Conservation (phyloP, 1,140 invertebrate species). For the Hycleus cichorii region DNA sequence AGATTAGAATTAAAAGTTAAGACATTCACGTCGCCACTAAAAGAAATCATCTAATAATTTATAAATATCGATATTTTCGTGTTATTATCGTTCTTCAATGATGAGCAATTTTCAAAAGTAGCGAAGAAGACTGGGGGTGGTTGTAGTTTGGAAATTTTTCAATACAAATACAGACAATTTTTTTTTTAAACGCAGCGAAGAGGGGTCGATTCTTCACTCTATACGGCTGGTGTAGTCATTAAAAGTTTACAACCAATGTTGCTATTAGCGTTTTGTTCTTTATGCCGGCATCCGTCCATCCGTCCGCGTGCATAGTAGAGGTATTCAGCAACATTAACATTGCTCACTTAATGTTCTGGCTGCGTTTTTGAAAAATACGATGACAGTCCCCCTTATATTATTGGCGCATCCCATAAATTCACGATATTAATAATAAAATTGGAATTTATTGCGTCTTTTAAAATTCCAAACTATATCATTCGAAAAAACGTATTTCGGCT, state of each 20-base stretch:
- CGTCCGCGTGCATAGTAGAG: constrained; percentile 3
- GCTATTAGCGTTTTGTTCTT: constrained; percentile 26
- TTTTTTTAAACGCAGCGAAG: no score
- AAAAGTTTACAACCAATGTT: constrained; percentile 27
- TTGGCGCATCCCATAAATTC: constrained; percentile 28
- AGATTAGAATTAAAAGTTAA: no score
- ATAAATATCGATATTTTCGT: no score
- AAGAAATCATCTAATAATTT: no score
- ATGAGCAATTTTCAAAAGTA: no score
- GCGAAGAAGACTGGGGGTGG: no score
- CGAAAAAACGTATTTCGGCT: no score
- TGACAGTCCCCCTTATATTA: constrained; percentile 27
- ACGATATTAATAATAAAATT: constrained; percentile 15
- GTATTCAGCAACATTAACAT: constrained; percentile 15
- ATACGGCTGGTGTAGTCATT: constrained; percentile 3
- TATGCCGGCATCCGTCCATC: constrained; percentile 19
- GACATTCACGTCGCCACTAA: no score
- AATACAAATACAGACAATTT: no score
- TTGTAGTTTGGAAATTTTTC: no score
- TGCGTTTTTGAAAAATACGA: constrained; percentile 23
- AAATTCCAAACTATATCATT: constrained; percentile 1
- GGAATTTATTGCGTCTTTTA: constrained; percentile 14
- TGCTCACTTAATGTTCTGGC: constrained; percentile 23
- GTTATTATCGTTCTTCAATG: no score
- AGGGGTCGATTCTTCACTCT: no score